Base-by-base conservation (phyloP, 2,113 vertebrate genomes). In the Archocentrus centrarchus region DNA sequence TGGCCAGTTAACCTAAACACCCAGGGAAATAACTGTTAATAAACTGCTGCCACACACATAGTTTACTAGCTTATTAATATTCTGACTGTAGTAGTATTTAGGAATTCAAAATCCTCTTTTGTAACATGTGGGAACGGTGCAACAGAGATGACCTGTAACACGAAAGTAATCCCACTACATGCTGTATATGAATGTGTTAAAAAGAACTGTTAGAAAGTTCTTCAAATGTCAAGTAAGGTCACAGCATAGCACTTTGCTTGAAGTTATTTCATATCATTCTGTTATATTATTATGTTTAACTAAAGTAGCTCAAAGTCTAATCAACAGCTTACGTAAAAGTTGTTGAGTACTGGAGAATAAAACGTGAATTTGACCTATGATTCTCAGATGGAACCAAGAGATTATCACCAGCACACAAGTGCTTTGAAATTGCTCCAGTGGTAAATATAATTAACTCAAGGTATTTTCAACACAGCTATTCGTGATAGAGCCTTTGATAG, bases 381-480 rank as follows among this genome's bases (percentile, higher is more conserved):
- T 30, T 82, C 18, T 84, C 9, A 60, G 24, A 35, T 11, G 3
- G 30, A 80, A 75, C 14, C 30, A 64, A 83, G 53, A 5, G 35
- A 30, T 24, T 24, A 35, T 55, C 11, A 11, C 11, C 13, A n/a
- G 32, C n/a, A 15, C 59, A 20, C 44, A 75, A 61, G 57, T 50
- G 61, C 24, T 63, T 53, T 20, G 8, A 24, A 44, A 30, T 73
- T 55, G 11, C 47, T 81, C 77, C 7, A 39, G 15, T 24, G 37
- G n/a, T 7, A 59, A 79, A 35, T 73, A 37, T 84, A 79, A 86
- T 87, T 82, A 77, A 73, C 5, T 59, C 58, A 15, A 70, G 61
- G 60, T 81, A 58, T 41, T 81, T 85, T n/a, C 27, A 58, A 37
- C 59, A 59, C 64, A 17, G 50, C 22, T 44, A 22, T 53, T 87